Evolutionary conservation across 64 coral and sea anemone genomes (phyloP), one percentile per base, ranked within the genome.

Genomic region (Trachythela sp.): DNA sequence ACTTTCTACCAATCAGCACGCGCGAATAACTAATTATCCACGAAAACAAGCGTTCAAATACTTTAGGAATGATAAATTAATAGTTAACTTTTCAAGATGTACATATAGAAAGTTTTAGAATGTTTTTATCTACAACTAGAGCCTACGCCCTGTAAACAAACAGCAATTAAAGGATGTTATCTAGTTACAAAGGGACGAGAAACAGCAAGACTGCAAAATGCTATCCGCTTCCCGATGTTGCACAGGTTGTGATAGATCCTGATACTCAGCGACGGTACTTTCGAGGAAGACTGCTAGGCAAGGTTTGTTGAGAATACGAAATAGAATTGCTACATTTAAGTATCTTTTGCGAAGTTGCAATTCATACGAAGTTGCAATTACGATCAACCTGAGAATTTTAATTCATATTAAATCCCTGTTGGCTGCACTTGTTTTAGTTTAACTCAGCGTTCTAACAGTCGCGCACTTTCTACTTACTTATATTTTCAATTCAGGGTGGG

Each of bases 211-310:
- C 87, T 40, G 43, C 89, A 13, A 95, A 91, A 95, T 92, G 92
- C 20, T 36, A 88, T 48, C 77, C 92, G 27, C 87, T 99, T 39
- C 96, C 96, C 41, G 96, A 99, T 70, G 85, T 99, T 22, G 89
- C 96, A 51, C 94, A 99, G 89, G 96, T 99, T 27, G 75, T 80
- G 13, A 95, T 99, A 34, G 93, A 99, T 60, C 88, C 90, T 68
- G 93, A 94, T 27, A 99, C 91, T 85, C 93, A 94, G 84, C 90
- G 87, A 85, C 85, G 93, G 77, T 99, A 93, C 77, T 99, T 99
- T 58, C 89, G 96, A 86, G 93, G 96, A 18, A 83, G 96, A 89
- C 85, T 99, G 58, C 93, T 99, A 51, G 96, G 96, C 86, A 99
- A 99, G 96, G 96, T 99, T 20, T 9, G 56, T 64, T 26, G 87